Base-by-base conservation (phyloP, 2,888 invertebrate species). In the Bombylius discolor region DNA sequence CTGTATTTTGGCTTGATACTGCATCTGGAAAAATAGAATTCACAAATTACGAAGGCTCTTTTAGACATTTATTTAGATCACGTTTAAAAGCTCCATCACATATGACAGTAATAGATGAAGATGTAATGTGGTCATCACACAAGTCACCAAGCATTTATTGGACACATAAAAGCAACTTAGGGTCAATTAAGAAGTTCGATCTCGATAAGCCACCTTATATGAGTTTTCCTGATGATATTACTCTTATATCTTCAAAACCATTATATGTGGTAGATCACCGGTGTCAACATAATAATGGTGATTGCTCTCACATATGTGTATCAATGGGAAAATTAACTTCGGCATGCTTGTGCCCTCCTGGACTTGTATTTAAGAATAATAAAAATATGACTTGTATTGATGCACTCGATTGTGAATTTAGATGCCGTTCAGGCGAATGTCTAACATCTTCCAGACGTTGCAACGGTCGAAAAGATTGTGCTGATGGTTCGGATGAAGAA, bases 251-350 rank as follows among this genome's bases (percentile, higher is more conserved):
- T 3, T 52, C 58, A 4, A 39, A 39, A 13, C 59, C 63, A 5
- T 44, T 58, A 5, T 54, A 52, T 36, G 31, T 51, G 0, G 55
- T 66, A 55, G 62, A 66, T 53, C 85, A 84, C 69, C 77, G 78
- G 0, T 89, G 89, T 64, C 75, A 76, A 36, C 64, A 64, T 9
- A 73, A 74, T 39, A 81, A 82, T 59, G 82, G 82, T 46, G 80
- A 81, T 1, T 91, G 91, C 65, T 83, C 85, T 4, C 85, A 89
- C 67, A 71, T 89, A 11, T 91, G 91, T 65, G 78, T 87, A 4
- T 78, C 82, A 56, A 67, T 70, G 9, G 68, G 69, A 0, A 65
- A 64, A 49, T 62, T 52, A 33, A 47, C 57, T 0, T 74, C 73
- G 61, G 69, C 70, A 6, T 82, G 81, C 58, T 66, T 80, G 1